These are phyloP conservation scores for Sternotherus odoratus DNA, from an alignment of 2,797 vertebrate genomes.

Conservation along the genomic window DNA sequence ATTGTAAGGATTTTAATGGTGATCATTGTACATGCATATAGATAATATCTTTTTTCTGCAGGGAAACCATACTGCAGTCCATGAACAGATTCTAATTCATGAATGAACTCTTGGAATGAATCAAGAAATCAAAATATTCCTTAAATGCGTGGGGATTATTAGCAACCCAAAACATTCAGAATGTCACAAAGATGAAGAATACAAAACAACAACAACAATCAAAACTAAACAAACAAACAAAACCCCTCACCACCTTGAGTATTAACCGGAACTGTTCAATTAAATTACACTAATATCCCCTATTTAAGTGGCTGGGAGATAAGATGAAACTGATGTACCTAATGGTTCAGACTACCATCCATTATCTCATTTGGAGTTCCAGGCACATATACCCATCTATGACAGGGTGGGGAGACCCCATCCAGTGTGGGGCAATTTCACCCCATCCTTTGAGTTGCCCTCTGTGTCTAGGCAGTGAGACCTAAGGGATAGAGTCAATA, in stretches of 20 bases:
- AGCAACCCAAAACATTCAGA: background rate
- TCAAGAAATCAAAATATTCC: background rate
- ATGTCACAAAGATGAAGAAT: slow-evolving; percentile 15
- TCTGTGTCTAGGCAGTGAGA: no score
- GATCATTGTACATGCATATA: background rate
- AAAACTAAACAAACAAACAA: background rate
- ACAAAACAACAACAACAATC: background rate
- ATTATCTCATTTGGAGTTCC: slow-evolving; percentile 30
- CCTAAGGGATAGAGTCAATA: no score
- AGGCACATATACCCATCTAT: background rate
- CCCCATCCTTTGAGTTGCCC: no score
- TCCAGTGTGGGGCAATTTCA: no score
- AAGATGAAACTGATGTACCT: slow-evolving; percentile 5
- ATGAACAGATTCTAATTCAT: background rate
- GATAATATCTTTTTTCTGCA: background rate
- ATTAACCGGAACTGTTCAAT: slow-evolving; percentile 35
- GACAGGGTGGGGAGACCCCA: no score
- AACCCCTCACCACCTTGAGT: background rate
- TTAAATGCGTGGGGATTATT: background rate
- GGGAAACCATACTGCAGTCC: background rate
- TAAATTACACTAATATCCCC: slow-evolving; percentile 38
- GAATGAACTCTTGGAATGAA: background rate
- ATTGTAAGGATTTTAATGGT: background rate
- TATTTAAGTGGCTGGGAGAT: slow-evolving; percentile 2
- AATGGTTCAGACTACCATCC: slow-evolving; percentile 43